Percentiles rank a stretch among this genome's conserved stretches.
phyloP scores from a whole-genome alignment of 2,888 invertebrate species.

The Xanthia icteritia region DNA sequence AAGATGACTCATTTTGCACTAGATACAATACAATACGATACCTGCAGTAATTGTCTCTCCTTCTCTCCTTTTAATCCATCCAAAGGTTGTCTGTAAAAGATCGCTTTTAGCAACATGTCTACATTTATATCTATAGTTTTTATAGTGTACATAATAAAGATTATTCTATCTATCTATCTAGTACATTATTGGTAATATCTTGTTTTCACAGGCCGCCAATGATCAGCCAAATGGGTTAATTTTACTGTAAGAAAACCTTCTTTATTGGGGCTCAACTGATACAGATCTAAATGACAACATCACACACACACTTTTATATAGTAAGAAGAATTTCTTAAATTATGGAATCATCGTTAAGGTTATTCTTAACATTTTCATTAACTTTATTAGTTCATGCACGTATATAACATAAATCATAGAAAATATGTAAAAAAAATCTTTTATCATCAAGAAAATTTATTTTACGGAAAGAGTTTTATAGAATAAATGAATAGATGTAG shows the following conservation, averaged over 20 bases:
- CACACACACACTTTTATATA: background rate
- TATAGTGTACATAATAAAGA: too few species aligned
- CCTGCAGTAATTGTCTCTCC: too few species aligned
- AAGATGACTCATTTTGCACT: slow-evolving; percentile 12
- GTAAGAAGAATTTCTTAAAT: background rate
- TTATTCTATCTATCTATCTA: too few species aligned
- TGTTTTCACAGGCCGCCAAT: background rate
- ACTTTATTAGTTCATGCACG: background rate
- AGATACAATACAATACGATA: background rate
- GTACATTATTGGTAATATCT: background rate
- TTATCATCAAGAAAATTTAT: too few species aligned
- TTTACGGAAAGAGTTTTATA: background rate
- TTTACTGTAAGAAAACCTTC: background rate
- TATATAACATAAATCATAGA: background rate
- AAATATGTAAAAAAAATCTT: background rate
- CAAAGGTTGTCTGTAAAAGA: too few species aligned
- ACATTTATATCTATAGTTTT: too few species aligned
- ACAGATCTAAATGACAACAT: background rate
- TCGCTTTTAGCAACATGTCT: too few species aligned
- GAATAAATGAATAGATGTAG: background rate
- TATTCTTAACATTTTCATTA: background rate
- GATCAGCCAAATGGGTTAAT: background rate
- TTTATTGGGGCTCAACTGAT: background rate
- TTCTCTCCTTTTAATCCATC: too few species aligned
- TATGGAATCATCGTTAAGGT: background rate